phyloP scores from a whole-genome alignment of 1,140 invertebrate genomes.

The Bradysia coprophila region DNA sequence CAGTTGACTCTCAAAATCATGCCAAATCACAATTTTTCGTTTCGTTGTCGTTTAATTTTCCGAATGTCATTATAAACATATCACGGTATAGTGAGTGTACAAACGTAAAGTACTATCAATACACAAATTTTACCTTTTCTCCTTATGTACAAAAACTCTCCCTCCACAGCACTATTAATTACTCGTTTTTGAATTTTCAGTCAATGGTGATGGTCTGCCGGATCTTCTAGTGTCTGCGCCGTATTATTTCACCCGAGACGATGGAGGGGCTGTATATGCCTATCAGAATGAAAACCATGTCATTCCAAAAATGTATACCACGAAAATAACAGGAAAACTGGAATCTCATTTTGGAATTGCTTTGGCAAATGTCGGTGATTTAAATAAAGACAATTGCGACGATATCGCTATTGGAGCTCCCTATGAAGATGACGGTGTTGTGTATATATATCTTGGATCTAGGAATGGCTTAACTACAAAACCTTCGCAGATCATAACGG shows the following conservation, averaged over 20 bases:
- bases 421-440: conserved; percentile 65
- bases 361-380: conserved; percentile 67
- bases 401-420: conserved; percentile 86
- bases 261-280: conserved; percentile 80
- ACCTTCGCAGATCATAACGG: conserved; percentile 45
- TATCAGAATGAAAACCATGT: conserved; percentile 46
- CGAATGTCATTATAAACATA: too few relatives aligned
- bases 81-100: too few relatives aligned
- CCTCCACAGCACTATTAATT: too few relatives aligned
- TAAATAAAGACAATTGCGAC: conserved; percentile 79
- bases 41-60: too few relatives aligned
- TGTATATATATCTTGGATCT: conserved; percentile 77
- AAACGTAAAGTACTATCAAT: too few relatives aligned
- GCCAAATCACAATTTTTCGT: too few relatives aligned
- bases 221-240: conserved; percentile 84
- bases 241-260: conserved; percentile 64
- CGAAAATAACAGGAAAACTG: conserved; percentile 44
- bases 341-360: conserved; percentile 78
- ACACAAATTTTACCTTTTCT: too few relatives aligned
- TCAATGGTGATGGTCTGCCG: conserved; percentile 66
- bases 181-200: too few relatives aligned
- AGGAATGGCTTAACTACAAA: conserved; percentile 48
- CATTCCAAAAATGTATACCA: conserved; percentile 30
- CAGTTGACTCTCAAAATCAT: too few relatives aligned
- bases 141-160: too few relatives aligned